A percentile compares a stretch with the other conserved stretches of the same genome.
Evolutionary conservation across 1,140 invertebrate species (phyloP).

Genomic region (Trichonephila clavipes): DNA sequence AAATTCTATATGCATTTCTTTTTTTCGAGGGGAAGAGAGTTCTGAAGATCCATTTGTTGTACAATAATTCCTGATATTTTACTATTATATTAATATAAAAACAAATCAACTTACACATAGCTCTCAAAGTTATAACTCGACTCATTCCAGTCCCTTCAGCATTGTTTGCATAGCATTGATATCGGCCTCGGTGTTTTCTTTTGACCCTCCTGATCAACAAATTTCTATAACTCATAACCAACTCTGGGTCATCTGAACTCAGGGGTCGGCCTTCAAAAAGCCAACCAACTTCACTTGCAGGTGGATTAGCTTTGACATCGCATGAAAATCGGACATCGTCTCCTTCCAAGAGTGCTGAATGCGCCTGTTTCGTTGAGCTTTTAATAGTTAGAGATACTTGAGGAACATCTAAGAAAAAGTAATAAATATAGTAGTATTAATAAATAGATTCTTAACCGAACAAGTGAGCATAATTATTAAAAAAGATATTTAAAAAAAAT

Average conservation of each 20-base stretch:
- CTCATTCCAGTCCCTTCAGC: constrained; percentile 77
- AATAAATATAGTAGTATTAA: not conserved
- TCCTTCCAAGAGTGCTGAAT: constrained; percentile 86
- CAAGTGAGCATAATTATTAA: too few species aligned
- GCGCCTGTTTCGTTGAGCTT: constrained; percentile 88
- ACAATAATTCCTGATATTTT: too few species aligned
- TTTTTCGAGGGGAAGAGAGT: too few species aligned
- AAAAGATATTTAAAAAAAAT: too few species aligned
- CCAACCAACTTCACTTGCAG: constrained; percentile 89
- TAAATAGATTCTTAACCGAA: too few species aligned
- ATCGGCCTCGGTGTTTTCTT: constrained; percentile 74
- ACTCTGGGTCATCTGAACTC: constrained; percentile 1
- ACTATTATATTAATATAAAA: not conserved
- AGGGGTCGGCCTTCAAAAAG: constrained; percentile 85
- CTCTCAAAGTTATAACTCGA: constrained; percentile 71
- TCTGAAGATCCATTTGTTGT: too few species aligned
- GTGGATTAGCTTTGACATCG: constrained; percentile 92
- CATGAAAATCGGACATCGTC: constrained; percentile 94
- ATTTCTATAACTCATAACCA: constrained; percentile 54
- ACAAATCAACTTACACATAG: constrained; percentile 59
- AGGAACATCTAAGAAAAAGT: constrained; percentile 87
- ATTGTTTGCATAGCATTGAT: constrained; percentile 78
- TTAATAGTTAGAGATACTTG: constrained; percentile 89
- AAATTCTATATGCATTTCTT: too few species aligned
- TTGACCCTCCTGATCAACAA: constrained; percentile 75